Percentiles rank a stretch among this genome's conserved stretches.
phyloP scores from a whole-genome alignment of 2,888 invertebrate species.

The Melanargia galathea region DNA sequence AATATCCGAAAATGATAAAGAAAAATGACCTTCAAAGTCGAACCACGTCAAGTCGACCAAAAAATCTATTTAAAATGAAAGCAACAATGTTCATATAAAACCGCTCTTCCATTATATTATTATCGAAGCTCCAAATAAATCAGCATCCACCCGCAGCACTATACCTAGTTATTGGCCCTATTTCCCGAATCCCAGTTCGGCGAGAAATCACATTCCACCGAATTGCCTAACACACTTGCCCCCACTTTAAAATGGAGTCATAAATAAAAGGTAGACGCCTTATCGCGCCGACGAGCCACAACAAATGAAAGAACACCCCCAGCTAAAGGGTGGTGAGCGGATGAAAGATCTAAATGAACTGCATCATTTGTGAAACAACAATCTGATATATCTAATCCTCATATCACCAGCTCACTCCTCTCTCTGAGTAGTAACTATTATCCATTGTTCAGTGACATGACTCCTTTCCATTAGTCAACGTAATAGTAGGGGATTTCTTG shows the following conservation, averaged over 20 bases:
- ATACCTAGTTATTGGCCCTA: constrained; percentile 42
- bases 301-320: constrained; percentile 71
- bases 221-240: constrained; percentile 72
- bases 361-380: neutral
- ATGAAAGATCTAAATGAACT: neutral
- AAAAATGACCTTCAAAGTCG: too few relatives aligned
- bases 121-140: constrained; percentile 40
- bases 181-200: constrained; percentile 48
- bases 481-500: too few relatives aligned
- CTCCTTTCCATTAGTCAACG: too few relatives aligned
- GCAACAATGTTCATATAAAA: neutral
- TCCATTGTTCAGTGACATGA: too few relatives aligned
- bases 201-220: constrained; percentile 59
- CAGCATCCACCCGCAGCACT: constrained; percentile 28
- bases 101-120: neutral
- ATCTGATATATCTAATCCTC: too few relatives aligned
- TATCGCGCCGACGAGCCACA: constrained; percentile 67
- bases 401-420: too few relatives aligned
- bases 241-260: constrained; percentile 78
- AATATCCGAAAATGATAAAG: too few relatives aligned
- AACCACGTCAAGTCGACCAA: too few relatives aligned
- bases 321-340: neutral
- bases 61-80: too few relatives aligned
- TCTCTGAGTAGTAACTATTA: too few relatives aligned
- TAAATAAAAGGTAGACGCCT: constrained; percentile 80